Evolutionary conservation across 2,113 vertebrate genomes (phyloP), one percentile per base, ranked within the genome.

Genomic region (Archocentrus centrarchus): DNA sequence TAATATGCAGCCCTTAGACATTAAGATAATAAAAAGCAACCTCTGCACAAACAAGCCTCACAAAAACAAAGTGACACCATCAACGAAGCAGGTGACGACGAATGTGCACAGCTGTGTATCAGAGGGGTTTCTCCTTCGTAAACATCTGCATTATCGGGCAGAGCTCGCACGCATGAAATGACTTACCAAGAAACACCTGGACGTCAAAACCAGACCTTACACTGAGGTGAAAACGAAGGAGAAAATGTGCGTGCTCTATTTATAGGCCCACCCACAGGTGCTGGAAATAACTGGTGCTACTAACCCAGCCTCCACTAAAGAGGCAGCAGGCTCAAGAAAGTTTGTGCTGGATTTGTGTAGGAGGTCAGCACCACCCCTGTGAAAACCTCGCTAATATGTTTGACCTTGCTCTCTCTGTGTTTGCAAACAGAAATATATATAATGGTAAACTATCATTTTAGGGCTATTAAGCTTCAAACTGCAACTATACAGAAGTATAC

Each of bases 231-330:
- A 82, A 81, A 85, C n/a, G 50, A 83, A 61, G 68, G 70, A 60
- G 17, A 70, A 81, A 44, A 39, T 50, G 13, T 59, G 37, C 22
- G 53, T 44, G 18, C 57, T 82, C 89, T 93, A 93, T 93, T 92
- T 86, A 88, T 91, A 92, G 86, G 37, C 77, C 81, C 75, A 39
- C 82, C 41, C 84, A 88, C 90, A 90, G 88, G 81, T 91, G 90
- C 83, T 86, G 61, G 77, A 91, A 92, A 93, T 90, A 89, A 80
- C 79, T 85, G 80, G 53, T 58, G 80, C 61, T 64, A 79, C 83
- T 82, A 60, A 88, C 59, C 61, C 60, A 76, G 47, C 70, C 89
- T 39, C 58, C 11, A 37, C 81, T 80, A 81, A 77, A 83, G 88
- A 85, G 70, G 82, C 82, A 75, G 81, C 41, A 50, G 15, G 41